Conservation (phyloP, 2,797 vertebrate genomes). For the Pipistrellus kuhlii region DNA sequence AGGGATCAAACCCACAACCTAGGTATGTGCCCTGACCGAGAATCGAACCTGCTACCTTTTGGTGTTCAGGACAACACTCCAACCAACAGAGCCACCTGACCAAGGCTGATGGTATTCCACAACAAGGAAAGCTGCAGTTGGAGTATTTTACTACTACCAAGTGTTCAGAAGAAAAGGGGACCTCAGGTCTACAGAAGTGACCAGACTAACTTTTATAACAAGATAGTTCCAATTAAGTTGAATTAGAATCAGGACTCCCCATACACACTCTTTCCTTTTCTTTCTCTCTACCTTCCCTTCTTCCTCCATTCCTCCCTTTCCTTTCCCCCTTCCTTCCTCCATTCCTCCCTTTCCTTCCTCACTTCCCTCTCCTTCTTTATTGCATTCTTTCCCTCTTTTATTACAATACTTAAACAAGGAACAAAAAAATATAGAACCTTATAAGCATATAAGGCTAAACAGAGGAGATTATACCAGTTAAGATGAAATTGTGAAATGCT, state of each 20-base stretch:
- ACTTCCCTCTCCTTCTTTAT: background rate
- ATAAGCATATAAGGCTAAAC: background rate
- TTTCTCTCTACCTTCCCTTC: background rate
- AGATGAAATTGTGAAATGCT: conserved; percentile 44
- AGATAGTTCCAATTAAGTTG: background rate
- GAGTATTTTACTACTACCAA: background rate
- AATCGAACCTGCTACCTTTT: background rate
- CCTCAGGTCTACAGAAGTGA: background rate
- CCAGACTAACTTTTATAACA: background rate
- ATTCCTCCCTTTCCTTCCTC: background rate
- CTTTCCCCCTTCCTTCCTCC: background rate
- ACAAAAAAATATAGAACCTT: background rate
- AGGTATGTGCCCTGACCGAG: background rate
- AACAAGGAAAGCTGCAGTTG: background rate
- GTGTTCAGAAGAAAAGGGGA: too few species aligned
- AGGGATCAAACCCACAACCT: background rate
- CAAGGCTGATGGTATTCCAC: background rate
- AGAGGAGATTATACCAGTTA: conserved; percentile 7
- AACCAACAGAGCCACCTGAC: background rate
- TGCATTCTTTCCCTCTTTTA: background rate
- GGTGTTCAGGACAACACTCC: background rate
- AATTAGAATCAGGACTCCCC: background rate
- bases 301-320: background rate
- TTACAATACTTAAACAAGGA: background rate
- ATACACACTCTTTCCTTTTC: background rate